Evolutionary conservation across 1,140 invertebrate species (phyloP), one percentile per base, ranked within the genome.

Genomic region (Ptiloglossa arizonensis): DNA sequence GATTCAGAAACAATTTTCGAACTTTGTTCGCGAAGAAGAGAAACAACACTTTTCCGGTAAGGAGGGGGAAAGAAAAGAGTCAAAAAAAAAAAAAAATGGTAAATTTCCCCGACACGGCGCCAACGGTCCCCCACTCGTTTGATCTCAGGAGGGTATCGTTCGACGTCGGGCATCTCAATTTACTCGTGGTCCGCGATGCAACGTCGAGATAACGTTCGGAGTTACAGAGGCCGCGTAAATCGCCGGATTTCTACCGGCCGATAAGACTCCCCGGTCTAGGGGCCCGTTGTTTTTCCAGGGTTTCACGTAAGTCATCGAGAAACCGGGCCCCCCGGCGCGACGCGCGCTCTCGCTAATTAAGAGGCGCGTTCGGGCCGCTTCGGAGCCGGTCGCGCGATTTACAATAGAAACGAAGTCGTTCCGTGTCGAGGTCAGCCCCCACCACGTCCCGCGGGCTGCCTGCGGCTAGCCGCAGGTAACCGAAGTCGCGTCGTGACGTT

Each of bases 361-460:
- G 62, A 79, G 77, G 76, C 70, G 59, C 57, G 60, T 38, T 48
- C 13, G 15, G 15, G 13, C 32, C 24, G 22, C 4, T 2, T 13
- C 38, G 8, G 8, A 15, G 24, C 1, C 22, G 27, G 9, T 9
- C 11, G 8, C 22, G 41, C 35, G 24, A 71, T 50, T 59, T 44
- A 79, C 77, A 79, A 79, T 75, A 48, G 71, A 75, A 79, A 79
- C 60, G 44, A 57, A 79, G 70, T 44, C 27, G 71, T 74, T 41
- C 48, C 68, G 1, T 38, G 19, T 17, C 29, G 24, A 15, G 24
- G 54, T 11, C 54, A 15, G 17, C 0, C 11, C 1, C 1, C 27
- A 5, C 24, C 54, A 11, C 29, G 17, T 2, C 19, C 29, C 17
- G 17, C 56, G 5, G 2, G 35, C 38, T 19, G 71, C 54, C 60